Evolutionary conservation across 2,888 invertebrate species (phyloP), one percentile per base, ranked within the genome.

Genomic region (Elmis aenea): DNA sequence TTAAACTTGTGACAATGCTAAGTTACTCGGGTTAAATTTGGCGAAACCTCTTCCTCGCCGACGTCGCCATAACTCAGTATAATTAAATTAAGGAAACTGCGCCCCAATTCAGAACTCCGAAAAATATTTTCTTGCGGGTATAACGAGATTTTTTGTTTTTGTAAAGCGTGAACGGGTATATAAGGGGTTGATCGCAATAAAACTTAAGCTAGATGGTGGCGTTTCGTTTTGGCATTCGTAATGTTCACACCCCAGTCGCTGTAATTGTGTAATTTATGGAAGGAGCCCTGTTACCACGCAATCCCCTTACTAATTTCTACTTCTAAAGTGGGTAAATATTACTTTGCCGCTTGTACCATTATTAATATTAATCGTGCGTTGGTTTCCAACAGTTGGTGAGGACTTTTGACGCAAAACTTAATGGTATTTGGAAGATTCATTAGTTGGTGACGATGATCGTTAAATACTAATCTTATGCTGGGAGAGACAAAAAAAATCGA

Each of bases 141-240:
- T 59, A 59, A 59, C 62, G 62, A 61, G 59, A 52, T 54, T 61
- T 58, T 61, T 61, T 60, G 57, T 62, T 60, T 49, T 54, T 50
- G 55, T 51, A 57, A 52, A 54, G 58, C 57, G 58, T 57, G 56
- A 58, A 60, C 57, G 62, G 59, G 52, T 58, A 57, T 52, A 52
- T 49, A 48, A 51, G 53, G 52, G 54, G 56, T 52, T 53, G 54
- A 52, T 57, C 52, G 53, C 50, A 55, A 55, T 54, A 55, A 59
- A 61, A 61, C 60, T 62, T 61, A 58, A 57, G 59, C 62, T 61
- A 59, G 54, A 57, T 61, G 62, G 61, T 58, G 57, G 57, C 55
- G 57, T 46, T 43, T 36, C 40, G 36, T 35, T 37, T 13, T 37
- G 37, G 40, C 36, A 25, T 42, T 50, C 44, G 51, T 54, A 51